Percentiles rank a stretch among this genome's conserved stretches.
Evolutionary conservation across 2,113 vertebrate species (phyloP).

Genomic region (Chelonoidis abingdonii): DNA sequence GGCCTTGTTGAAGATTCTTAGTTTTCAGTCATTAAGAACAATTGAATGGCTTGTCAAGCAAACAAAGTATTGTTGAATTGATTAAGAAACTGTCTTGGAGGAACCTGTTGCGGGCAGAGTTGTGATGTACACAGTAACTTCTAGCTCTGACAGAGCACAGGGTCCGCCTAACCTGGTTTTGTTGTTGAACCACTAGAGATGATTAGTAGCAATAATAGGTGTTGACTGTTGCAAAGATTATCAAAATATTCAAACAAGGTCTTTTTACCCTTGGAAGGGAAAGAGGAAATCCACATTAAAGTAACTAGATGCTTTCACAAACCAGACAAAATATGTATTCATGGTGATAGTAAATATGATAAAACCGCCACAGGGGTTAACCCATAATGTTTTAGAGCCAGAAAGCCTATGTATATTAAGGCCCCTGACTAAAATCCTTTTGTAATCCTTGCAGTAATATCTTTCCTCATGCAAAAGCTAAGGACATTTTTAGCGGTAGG

Average conservation of each 20-base stretch:
- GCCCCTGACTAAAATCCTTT: not conserved
- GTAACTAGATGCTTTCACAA: not conserved
- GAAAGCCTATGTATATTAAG: not conserved
- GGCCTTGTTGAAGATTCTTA: not conserved
- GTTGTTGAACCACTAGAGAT: not conserved
- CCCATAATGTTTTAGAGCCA: not conserved
- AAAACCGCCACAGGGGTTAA: not conserved
- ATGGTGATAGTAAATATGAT: not conserved
- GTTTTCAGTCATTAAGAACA: not conserved
- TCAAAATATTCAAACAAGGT: not conserved
- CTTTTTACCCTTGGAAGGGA: not conserved
- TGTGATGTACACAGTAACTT: accelerated
- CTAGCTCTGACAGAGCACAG: not conserved
- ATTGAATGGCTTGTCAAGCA: not conserved
- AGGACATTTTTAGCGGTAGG: not conserved
- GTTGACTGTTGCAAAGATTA: not conserved
- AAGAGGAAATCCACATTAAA: not conserved
- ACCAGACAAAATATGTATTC: not conserved
- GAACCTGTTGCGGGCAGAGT: not conserved
- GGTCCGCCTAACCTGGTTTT: not conserved
- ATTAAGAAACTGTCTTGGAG: not conserved
- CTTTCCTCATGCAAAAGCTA: not conserved
- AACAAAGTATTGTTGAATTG: not conserved
- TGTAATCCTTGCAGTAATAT: not conserved
- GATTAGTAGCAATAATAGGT: not conserved